These are phyloP conservation scores for Cryptophagus acutangulus DNA, from an alignment of 2,888 invertebrate genomes.

Conservation along the genomic window DNA sequence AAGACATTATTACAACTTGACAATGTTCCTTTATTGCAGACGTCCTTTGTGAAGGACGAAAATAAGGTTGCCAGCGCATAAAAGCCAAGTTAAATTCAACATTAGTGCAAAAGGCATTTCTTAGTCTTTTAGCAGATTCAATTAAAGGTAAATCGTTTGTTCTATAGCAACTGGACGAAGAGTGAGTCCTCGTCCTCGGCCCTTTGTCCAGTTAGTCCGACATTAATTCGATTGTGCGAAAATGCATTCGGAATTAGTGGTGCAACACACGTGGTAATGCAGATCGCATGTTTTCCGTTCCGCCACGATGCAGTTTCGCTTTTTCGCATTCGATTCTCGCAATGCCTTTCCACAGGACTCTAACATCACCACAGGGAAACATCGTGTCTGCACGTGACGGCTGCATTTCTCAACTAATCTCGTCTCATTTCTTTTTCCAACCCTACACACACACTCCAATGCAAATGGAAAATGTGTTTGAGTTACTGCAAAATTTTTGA, in stretches of 20 bases:
- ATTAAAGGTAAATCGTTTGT: too few species aligned
- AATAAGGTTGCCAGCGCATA: too few species aligned
- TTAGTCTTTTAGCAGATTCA: too few species aligned
- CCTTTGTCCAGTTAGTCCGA: conserved; percentile 4
- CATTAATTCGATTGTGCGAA: neutral
- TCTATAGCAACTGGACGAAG: too few species aligned
- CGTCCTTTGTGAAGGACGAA: too few species aligned
- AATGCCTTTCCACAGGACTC: neutral
- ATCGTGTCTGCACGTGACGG: neutral
- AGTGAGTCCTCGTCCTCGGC: neutral
- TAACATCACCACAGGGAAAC: neutral
- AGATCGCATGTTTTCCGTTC: conserved; percentile 29
- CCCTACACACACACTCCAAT: neutral
- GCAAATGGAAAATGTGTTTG: too few species aligned
- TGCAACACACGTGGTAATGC: conserved; percentile 26
- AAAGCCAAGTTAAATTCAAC: too few species aligned
- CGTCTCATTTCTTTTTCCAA: neutral
- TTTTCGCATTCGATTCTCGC: neutral
- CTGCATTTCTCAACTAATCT: too few species aligned
- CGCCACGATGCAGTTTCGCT: conserved; percentile 11
- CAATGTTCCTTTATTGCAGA: conserved; percentile 3
- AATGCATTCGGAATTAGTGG: conserved; percentile 11
- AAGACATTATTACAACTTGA: conserved; percentile 7
- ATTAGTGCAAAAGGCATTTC: too few species aligned
- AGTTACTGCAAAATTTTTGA: neutral